A percentile compares a stretch with the other conserved stretches of the same genome.
These are phyloP conservation scores for Masticophis lateralis DNA, from an alignment of 2,797 vertebrate genomes.

Conservation along the genomic window DNA sequence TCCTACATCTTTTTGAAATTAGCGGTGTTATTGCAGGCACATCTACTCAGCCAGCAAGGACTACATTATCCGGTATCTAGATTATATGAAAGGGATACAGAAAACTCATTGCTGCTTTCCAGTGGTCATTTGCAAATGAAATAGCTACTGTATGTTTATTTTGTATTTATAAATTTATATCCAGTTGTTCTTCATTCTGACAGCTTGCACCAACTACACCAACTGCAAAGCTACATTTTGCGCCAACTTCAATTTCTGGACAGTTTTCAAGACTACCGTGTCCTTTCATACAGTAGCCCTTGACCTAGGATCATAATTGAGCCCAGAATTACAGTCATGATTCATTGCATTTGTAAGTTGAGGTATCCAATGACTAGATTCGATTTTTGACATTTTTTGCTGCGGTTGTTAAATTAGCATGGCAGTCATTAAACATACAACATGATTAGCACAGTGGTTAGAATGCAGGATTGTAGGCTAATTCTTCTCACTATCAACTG, in stretches of 20 bases:
- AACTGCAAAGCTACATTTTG: background rate
- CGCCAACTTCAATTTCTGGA: background rate
- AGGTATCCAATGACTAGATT: too few species aligned
- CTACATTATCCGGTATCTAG: background rate
- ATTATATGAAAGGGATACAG: background rate
- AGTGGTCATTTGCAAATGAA: background rate
- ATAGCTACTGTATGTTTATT: background rate
- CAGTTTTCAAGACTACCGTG: background rate
- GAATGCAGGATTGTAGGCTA: too few species aligned
- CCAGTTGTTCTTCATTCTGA: background rate
- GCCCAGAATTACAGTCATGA: too few species aligned
- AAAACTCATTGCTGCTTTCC: background rate
- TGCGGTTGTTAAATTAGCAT: too few species aligned
- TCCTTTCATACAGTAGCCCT: background rate
- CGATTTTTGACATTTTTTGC: too few species aligned
- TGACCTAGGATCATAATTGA: background rate
- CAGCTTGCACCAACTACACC: background rate
- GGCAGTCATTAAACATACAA: too few species aligned
- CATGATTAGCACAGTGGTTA: too few species aligned
- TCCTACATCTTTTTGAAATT: background rate
- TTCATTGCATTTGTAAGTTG: too few species aligned
- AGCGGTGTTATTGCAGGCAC: background rate
- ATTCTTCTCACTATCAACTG: too few species aligned
- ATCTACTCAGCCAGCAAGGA: background rate
- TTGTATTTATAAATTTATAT: background rate